phyloP scores from a whole-genome alignment of 2,797 vertebrate species.

The Mionectes olivaceus region DNA sequence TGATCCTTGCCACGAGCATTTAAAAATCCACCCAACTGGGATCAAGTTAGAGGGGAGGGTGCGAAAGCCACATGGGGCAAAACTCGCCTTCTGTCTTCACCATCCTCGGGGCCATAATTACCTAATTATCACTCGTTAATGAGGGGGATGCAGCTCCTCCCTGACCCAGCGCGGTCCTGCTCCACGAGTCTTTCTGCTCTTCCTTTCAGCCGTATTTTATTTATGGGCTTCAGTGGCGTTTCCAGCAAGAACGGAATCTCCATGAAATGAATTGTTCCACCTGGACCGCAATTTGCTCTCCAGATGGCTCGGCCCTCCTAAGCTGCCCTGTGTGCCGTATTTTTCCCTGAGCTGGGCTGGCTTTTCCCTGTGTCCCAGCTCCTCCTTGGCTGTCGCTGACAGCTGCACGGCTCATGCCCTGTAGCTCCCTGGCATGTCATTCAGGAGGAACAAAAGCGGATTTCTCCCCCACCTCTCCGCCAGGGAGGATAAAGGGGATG shows the following conservation, averaged over 20 bases:
- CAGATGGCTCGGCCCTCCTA: constrained; percentile 25
- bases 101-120: not conserved
- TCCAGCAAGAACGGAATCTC: not conserved
- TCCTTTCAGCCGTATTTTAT: not conserved
- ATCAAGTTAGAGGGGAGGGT: not conserved
- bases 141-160: not conserved
- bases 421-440: constrained; percentile 26
- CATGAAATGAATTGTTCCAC: not conserved
- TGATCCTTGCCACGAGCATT: not conserved
- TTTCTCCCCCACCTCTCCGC: not conserved
- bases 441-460: constrained; percentile 53
- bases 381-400: constrained; percentile 26
- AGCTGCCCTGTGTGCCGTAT: not conserved
- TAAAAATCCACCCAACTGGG: not conserved
- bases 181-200: not conserved
- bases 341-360: not conserved
- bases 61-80: not conserved
- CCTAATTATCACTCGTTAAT: not conserved
- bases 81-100: not conserved
- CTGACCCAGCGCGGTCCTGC: not conserved
- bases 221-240: not conserved
- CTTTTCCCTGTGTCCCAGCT: not conserved
- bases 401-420: constrained; percentile 44
- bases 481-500: constrained; percentile 31
- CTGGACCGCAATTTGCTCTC: constrained; percentile 20